Conservation (phyloP, 1,140 invertebrate species). For the Drosophila fuyamai region DNA sequence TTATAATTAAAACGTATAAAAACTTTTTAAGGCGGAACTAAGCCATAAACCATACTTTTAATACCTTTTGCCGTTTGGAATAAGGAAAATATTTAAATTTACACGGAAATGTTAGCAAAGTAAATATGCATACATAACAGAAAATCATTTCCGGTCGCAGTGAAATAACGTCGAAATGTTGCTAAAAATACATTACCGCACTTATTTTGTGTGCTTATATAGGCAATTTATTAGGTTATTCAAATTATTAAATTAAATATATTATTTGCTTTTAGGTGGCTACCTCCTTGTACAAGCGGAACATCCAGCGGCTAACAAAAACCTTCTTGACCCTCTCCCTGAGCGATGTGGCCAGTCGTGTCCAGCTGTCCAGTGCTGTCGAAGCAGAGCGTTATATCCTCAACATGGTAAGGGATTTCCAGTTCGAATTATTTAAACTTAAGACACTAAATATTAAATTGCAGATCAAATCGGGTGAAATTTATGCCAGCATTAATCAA, state of each 20-base stretch:
- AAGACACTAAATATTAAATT: background rate
- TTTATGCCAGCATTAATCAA: constrained; percentile 98
- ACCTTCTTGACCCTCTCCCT: constrained; percentile 98
- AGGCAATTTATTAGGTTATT: background rate
- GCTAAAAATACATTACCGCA: background rate
- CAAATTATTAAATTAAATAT: background rate
- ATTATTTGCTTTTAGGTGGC: constrained; percentile 87
- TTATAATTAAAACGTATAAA: background rate
- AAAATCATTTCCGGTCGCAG: background rate
- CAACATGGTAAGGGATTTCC: constrained; percentile 91
- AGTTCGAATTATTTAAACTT: background rate
- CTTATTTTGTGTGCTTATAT: too few species aligned
- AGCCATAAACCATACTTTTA: background rate
- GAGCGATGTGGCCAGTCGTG: constrained; percentile 96
- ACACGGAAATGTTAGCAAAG: constrained; percentile 3
- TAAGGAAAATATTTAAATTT: constrained; percentile 3
- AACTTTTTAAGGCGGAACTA: background rate
- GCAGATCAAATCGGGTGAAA: constrained; percentile 98
- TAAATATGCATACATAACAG: background rate
- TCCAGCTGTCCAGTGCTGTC: constrained; percentile 91
- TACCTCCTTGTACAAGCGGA: constrained; percentile 96
- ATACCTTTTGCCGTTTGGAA: constrained; percentile 4
- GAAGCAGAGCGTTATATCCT: constrained; percentile 98
- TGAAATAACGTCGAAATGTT: background rate
- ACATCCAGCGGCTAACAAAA: constrained; percentile 98